Percentiles rank a stretch among this genome's conserved stretches.
phyloP scores from a whole-genome alignment of 2,113 vertebrate genomes.

The Paradisaea rubra region DNA sequence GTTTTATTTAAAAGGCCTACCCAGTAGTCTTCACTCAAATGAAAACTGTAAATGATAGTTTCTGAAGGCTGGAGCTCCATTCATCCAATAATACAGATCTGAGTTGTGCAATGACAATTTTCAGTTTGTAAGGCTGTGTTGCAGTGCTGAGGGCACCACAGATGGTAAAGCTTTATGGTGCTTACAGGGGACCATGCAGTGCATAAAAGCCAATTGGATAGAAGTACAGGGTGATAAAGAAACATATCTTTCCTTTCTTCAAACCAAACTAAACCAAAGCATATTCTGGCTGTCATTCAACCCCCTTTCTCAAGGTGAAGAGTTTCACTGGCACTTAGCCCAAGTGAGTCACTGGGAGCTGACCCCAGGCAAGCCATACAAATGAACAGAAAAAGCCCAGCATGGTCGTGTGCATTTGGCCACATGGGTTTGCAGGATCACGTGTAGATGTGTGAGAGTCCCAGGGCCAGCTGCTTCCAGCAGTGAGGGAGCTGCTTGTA shows the following conservation, averaged over 20 bases:
- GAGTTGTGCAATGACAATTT: neutral
- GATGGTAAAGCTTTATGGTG: neutral
- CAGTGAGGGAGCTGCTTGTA: neutral
- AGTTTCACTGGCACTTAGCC: neutral
- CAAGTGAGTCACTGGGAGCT: neutral
- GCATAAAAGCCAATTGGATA: neutral
- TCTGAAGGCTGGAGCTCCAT: neutral
- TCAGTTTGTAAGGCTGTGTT: neutral
- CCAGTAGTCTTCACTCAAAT: neutral
- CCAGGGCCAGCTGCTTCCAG: neutral
- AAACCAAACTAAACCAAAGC: neutral
- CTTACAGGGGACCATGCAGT: neutral
- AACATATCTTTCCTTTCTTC: neutral
- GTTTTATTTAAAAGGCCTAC: neutral
- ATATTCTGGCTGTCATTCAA: neutral
- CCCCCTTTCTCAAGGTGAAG: neutral
- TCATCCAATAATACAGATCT: neutral
- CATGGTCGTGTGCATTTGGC: fast-evolving
- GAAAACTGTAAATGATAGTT: neutral
- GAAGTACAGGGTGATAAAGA: neutral
- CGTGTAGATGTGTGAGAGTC: fast-evolving
- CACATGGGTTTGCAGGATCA: neutral
- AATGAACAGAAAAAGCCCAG: neutral
- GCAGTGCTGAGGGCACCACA: neutral
- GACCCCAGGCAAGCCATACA: neutral